Evolutionary conservation across 2,797 vertebrate species (phyloP), one percentile per base, ranked within the genome.

Genomic region (Epinephelus coioides): DNA sequence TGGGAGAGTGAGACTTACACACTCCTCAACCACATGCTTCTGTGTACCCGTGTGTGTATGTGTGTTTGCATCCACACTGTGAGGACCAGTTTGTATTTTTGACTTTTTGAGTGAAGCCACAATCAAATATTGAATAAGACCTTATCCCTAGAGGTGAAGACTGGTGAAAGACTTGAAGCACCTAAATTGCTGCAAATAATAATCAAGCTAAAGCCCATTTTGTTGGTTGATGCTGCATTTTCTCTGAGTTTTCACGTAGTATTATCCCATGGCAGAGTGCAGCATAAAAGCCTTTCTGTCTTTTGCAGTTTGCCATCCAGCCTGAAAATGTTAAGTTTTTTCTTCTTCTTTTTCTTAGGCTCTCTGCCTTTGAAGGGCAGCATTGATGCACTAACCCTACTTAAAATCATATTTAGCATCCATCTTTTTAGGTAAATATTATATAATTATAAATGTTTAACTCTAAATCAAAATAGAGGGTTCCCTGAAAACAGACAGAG

Each of bases 1-100:
- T 60, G 72, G 47, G n/a, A 64, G 64, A 64, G 56, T 23, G 34
- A 47, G 23, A 67, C 47, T 44, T 50, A 64, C 69, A 75, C 66
- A 59, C 61, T 74, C 30, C 3, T 25, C 54, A 30, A 11, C 23
- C 57, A 46, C 68, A 0, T 50, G 56, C 49, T 64, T 59, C 51
- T 73, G 66, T 79, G 62, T 76, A 6, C 44, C 47, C 21, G 3
- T 30, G 51, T 64, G 34, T 64, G 44, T 75, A 13, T 68, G 53
- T n/a, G 2, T 63, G 21, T 61, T 30, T 74, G 9, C 40, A 72
- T 34, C 15, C 15, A 46, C 56, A 2, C 64, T 11, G 19, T 43
- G 19, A 68, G 62, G 21, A 47, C 5, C 27, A 19, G 0, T 60
- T 53, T 25, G 18, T 18, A 17, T 43, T 21, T 46, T 6, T 64